Percentiles rank a stretch among this genome's conserved stretches.
These are phyloP conservation scores for Digitonthophagus gazella DNA, from an alignment of 2,888 invertebrate genomes.

Conservation along the genomic window DNA sequence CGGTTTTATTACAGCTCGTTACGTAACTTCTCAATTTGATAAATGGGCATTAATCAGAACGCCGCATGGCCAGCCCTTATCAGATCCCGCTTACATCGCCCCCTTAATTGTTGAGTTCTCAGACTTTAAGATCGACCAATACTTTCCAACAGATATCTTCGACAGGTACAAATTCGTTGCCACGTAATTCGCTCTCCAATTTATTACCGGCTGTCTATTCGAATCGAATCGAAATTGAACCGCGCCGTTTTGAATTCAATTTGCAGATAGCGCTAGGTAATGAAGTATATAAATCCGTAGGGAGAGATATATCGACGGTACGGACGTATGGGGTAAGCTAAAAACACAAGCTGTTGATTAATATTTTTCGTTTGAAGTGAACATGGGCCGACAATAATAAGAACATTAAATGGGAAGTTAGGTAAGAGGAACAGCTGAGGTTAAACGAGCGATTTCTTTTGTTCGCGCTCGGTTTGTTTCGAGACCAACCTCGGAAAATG, in stretches of 20 bases:
- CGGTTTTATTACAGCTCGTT: not conserved
- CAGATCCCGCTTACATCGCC: not conserved
- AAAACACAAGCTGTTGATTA: not conserved
- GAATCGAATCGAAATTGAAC: not conserved
- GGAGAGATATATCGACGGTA: not conserved
- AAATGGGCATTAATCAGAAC: slow-evolving; percentile 8
- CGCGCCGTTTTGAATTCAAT: not conserved
- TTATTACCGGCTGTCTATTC: not conserved
- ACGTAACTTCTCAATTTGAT: slow-evolving; percentile 11
- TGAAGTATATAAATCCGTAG: not conserved
- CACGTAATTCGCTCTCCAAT: not conserved
- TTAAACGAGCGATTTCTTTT: not conserved
- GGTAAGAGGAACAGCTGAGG: not conserved
- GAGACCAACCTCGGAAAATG: not conserved
- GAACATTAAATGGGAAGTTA: not conserved
- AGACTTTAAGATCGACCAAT: not conserved
- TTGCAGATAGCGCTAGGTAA: not conserved
- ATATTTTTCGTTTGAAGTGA: not conserved
- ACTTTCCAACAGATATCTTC: not conserved
- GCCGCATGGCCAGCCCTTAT: not conserved
- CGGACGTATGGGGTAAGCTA: not conserved
- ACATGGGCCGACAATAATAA: not conserved
- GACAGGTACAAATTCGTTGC: not conserved
- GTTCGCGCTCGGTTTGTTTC: not conserved
- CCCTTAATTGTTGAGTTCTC: not conserved